Percentiles rank a stretch among this genome's conserved stretches.
Conservation (phyloP, 2,888 invertebrate species). For the Eupithecia inturbata region DNA sequence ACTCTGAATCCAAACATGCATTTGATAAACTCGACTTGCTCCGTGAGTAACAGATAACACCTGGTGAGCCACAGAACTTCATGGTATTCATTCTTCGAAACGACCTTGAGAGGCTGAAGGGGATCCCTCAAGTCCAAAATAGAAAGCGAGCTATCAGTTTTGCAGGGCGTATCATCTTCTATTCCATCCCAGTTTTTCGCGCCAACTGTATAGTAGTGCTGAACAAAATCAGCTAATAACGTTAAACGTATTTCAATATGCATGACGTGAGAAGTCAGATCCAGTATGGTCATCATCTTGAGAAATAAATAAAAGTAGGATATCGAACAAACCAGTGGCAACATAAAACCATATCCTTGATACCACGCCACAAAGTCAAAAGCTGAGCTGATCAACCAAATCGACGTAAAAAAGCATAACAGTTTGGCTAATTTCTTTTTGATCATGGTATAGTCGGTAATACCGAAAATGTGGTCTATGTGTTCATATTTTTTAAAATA, state of each 20-base stretch:
- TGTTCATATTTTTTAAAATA: slow-evolving; percentile 63
- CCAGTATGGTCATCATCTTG: slow-evolving; percentile 67
- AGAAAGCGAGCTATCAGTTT: slow-evolving; percentile 24
- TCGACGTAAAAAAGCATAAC: slow-evolving; percentile 48
- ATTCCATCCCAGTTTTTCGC: slow-evolving; percentile 41
- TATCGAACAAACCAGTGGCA: slow-evolving; percentile 52
- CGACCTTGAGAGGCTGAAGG: slow-evolving; percentile 30
- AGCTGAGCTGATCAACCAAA: slow-evolving; percentile 58
- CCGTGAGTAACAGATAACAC: slow-evolving; percentile 66
- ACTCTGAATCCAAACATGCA: slow-evolving; percentile 71
- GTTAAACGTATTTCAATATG: slow-evolving; percentile 62
- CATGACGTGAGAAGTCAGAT: slow-evolving; percentile 64
- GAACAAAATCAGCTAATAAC: slow-evolving; percentile 57
- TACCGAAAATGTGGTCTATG: slow-evolving; percentile 61
- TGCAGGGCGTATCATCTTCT: slow-evolving; percentile 43
- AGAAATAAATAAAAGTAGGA: slow-evolving; percentile 65
- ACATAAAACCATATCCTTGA: slow-evolving; percentile 52
- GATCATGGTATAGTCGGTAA: slow-evolving; percentile 49
- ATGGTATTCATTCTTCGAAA: slow-evolving; percentile 35
- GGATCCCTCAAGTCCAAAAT: slow-evolving; percentile 22
- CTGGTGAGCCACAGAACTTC: slow-evolving; percentile 58
- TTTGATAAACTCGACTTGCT: slow-evolving; percentile 69
- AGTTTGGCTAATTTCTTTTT: slow-evolving; percentile 53
- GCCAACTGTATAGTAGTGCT: slow-evolving; percentile 49
- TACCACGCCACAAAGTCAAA: slow-evolving; percentile 64